Evolutionary conservation across 2,113 vertebrate species (phyloP), one percentile per base, ranked within the genome.

Genomic region (Capreolus pygargus): DNA sequence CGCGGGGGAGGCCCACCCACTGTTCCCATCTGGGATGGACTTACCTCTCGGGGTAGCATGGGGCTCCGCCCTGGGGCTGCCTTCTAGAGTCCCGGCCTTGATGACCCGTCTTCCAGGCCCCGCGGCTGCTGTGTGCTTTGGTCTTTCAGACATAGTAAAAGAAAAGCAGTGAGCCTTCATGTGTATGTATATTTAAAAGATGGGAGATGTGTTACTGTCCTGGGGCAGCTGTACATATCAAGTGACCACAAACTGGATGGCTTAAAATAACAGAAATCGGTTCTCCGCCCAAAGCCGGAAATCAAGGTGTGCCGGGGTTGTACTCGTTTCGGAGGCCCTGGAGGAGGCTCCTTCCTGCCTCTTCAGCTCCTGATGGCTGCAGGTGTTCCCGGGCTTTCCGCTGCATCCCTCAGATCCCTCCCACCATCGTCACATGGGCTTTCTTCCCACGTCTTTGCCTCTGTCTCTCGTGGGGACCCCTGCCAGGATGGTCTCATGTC

Each of bases 41-140:
- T 4, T 11, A 5, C 23, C 5, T 15, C 45, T 43, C 12, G 1
- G 1, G 0, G 0, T n/a, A 21, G 11, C 27, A 0, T 1, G 0
- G 39, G n/a, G 7, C 9, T 28, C 52, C 25, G 1, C 3, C 6
- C 8, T 50, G 27, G 47, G 43, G 19, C 91, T 7, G 17, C 2
- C 4, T 25, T 19, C 39, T 21, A 43, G 61, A 21, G 30, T 52
- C 33, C 1, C 0, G 36, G 12, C 47, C 27, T 28, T 14, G 14
- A 30, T 27, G 45, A 30, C 15, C 2, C 9, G 13, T 39, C 84
- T 55, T 13, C 36, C 27, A 1, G 55, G n/a, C 23, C 39, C 0
- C 9, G 19, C 55, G 23, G 67, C 45, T 58, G 39, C 39, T 1
- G 21, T 23, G 27, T 0, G 17, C 58, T 13, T 14, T 1, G 43